phyloP scores from a whole-genome alignment of 1,140 invertebrate species.

The Armadillidium nasatum region DNA sequence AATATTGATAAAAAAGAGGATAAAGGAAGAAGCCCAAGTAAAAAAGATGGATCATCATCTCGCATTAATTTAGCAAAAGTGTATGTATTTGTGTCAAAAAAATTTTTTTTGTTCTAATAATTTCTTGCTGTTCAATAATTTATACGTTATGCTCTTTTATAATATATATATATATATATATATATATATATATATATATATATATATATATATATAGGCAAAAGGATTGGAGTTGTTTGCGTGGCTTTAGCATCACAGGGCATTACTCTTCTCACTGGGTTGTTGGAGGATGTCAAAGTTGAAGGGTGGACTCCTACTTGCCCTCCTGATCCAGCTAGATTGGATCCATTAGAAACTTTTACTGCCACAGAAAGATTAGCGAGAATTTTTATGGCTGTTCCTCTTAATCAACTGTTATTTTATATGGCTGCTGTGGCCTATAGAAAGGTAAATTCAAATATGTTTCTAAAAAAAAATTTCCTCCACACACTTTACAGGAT shows the following conservation, averaged over 20 bases:
- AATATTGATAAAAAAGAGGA: conserved; percentile 54
- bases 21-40: conserved; percentile 51
- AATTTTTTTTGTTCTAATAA: no score
- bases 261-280: conserved; percentile 59
- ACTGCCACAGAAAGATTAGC: conserved; percentile 64
- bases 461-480: no score
- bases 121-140: conserved; percentile 45
- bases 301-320: conserved; percentile 48
- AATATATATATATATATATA: no score
- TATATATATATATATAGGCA: conserved; percentile 51
- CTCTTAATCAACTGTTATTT: conserved; percentile 73
- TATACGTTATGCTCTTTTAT: conserved; percentile 20
- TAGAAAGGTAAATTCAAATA: conserved; percentile 72
- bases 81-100: conserved; percentile 52
- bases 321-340: conserved; percentile 44
- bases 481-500: no score
- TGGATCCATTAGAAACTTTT: conserved; percentile 49
- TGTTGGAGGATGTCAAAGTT: conserved; percentile 65
- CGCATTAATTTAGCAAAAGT: conserved; percentile 61
- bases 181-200: no score
- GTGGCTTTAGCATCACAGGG: conserved; percentile 72
- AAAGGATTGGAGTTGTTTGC: conserved; percentile 74
- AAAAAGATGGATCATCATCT: conserved; percentile 45
- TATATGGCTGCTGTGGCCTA: conserved; percentile 82
- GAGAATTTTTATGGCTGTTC: conserved; percentile 61